Conservation (phyloP, 2,113 vertebrate species). For the Rhadina sibilatrix region DNA sequence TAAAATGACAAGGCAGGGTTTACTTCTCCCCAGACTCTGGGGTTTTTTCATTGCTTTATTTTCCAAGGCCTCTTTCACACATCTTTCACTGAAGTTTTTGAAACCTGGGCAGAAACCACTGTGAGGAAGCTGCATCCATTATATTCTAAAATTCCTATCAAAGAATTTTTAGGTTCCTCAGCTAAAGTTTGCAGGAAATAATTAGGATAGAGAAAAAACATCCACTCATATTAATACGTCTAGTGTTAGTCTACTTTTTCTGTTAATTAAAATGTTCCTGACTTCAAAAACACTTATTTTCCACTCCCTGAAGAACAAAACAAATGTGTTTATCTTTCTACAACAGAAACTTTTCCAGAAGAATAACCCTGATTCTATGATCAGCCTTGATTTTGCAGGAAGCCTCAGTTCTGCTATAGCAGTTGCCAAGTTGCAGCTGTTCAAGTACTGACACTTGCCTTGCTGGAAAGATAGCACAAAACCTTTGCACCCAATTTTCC, state of each 20-base stretch:
- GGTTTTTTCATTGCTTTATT: neutral
- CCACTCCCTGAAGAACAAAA: neutral
- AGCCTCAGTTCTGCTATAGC: neutral
- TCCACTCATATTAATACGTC: neutral
- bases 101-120: neutral
- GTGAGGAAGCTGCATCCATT: neutral
- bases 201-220: neutral
- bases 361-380: neutral
- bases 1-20: neutral
- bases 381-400: neutral
- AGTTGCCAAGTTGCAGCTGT: neutral
- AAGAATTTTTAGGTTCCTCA: neutral
- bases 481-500: neutral
- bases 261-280: neutral
- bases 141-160: neutral
- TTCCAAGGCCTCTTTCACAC: neutral
- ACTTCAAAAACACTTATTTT: neutral
- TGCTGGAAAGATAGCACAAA: neutral
- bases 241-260: neutral
- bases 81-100: neutral
- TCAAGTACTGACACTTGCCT: neutral
- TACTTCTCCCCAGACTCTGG: neutral
- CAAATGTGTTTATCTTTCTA: neutral
- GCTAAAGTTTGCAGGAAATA: neutral
- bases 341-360: neutral